Evolutionary conservation across 2,888 invertebrate genomes (phyloP).

Genomic region (Himalopsyche japonica): DNA sequence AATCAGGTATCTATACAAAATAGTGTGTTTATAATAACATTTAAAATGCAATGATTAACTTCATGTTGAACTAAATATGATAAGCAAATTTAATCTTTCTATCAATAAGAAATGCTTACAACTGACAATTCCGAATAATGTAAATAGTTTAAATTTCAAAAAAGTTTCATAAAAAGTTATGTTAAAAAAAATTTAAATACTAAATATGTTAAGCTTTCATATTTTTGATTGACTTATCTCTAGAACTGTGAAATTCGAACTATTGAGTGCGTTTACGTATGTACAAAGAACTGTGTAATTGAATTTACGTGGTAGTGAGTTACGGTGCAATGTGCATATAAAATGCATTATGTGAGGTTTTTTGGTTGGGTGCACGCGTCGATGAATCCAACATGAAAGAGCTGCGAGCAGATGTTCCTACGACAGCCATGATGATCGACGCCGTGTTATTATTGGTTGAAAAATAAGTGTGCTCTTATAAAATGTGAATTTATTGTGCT

Average conservation of each 20-base stretch:
- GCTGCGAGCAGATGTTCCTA: conserved; percentile 26
- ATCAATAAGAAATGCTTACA: too few relatives aligned
- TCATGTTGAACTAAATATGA: too few relatives aligned
- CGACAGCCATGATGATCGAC: conserved; percentile 21
- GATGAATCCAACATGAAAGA: background rate
- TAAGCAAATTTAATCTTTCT: too few relatives aligned
- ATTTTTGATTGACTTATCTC: conserved; percentile 14
- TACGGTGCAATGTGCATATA: conserved; percentile 1
- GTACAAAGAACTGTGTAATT: background rate
- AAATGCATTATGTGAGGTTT: conserved; percentile 9
- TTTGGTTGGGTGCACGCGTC: conserved; percentile 6
- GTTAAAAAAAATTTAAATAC: too few relatives aligned
- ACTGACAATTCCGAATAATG: too few relatives aligned
- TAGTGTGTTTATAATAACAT: too few relatives aligned
- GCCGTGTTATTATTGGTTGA: background rate
- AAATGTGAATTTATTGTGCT: too few relatives aligned
- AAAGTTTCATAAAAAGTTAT: too few relatives aligned
- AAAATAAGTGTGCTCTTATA: background rate
- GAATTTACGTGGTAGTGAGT: background rate
- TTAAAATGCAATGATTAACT: too few relatives aligned
- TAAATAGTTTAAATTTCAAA: too few relatives aligned
- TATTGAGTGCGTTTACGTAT: background rate
- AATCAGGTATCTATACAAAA: too few relatives aligned
- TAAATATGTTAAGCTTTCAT: background rate
- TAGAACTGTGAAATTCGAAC: conserved; percentile 27